phyloP scores from a whole-genome alignment of 2,113 vertebrate species.

The Catharus minimus region DNA sequence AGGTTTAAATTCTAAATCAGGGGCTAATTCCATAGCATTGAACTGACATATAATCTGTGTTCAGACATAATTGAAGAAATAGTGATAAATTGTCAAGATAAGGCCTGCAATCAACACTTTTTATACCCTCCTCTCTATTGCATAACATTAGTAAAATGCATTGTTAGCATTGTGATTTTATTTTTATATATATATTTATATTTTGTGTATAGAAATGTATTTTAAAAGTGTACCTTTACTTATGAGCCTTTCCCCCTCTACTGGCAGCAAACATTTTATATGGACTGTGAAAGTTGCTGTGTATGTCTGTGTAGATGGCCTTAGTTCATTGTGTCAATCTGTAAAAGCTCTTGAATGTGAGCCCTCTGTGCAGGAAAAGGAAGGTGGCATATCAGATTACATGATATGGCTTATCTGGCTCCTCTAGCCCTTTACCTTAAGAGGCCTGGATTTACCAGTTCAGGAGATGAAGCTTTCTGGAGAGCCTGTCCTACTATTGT shows the following conservation, averaged over 20 bases:
- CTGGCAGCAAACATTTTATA: neutral
- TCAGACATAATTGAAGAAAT: neutral
- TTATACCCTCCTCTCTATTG: fast-evolving
- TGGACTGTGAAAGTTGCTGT: neutral
- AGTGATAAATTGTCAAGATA: neutral
- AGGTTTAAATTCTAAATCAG: neutral
- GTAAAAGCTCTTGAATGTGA: conserved; percentile 2
- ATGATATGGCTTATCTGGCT: neutral
- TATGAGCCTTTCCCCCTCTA: neutral
- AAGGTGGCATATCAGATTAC: conserved; percentile 22
- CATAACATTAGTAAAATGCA: neutral
- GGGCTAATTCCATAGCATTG: neutral
- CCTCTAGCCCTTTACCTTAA: conserved; percentile 32
- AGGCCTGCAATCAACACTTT: neutral
- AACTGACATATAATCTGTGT: neutral
- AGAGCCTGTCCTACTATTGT: neutral
- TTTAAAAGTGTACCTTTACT: neutral
- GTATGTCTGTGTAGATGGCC: neutral
- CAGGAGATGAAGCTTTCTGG: neutral
- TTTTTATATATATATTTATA: neutral
- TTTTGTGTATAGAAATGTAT: neutral
- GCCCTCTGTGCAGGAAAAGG: neutral
- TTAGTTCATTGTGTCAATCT: conserved; percentile 9
- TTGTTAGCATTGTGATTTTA: neutral
- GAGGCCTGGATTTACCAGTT: conserved; percentile 23